Evolutionary conservation across 1,140 invertebrate genomes (phyloP).

Genomic region (Ips nitidus): DNA sequence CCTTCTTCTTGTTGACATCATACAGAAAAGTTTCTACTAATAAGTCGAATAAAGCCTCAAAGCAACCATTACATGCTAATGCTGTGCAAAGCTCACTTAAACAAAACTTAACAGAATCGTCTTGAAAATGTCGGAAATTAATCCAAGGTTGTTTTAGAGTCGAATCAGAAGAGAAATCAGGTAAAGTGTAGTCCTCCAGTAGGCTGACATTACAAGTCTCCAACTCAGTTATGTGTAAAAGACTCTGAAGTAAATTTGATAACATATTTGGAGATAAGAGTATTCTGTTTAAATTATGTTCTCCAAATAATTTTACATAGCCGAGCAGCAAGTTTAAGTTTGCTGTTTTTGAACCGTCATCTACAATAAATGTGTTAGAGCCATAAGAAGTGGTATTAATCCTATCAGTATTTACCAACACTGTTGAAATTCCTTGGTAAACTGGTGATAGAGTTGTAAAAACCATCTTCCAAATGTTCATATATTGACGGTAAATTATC

Average conservation of each 20-base stretch:
- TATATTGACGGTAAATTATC: slow-evolving; percentile 51
- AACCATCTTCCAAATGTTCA: slow-evolving; percentile 61
- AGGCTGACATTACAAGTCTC: slow-evolving; percentile 56
- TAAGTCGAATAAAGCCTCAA: slow-evolving; percentile 58
- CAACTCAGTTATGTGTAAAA: slow-evolving; percentile 59
- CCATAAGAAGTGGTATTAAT: background rate
- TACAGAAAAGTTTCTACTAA: slow-evolving; percentile 59
- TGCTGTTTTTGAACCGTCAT: slow-evolving; percentile 58
- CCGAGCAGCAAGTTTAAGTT: slow-evolving; percentile 61
- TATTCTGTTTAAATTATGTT: slow-evolving; percentile 56
- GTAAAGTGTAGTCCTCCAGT: slow-evolving; percentile 57
- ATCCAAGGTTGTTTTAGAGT: slow-evolving; percentile 55
- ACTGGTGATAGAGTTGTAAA: slow-evolving; percentile 57
- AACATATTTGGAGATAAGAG: slow-evolving; percentile 57
- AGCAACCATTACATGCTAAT: slow-evolving; percentile 33
- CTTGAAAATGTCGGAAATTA: slow-evolving; percentile 57
- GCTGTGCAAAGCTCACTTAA: too few species aligned
- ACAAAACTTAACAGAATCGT: slow-evolving; percentile 31
- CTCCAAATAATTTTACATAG: slow-evolving; percentile 60
- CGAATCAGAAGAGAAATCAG: slow-evolving; percentile 48
- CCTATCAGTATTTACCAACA: slow-evolving; percentile 54
- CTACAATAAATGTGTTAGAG: slow-evolving; percentile 46
- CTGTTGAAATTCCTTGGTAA: slow-evolving; percentile 62
- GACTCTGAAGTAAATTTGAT: slow-evolving; percentile 56
- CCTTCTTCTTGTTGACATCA: slow-evolving; percentile 54